Evolutionary conservation across 2,888 invertebrate genomes (phyloP), one percentile per base, ranked within the genome.

Genomic region (Stenichneumon culpator): DNA sequence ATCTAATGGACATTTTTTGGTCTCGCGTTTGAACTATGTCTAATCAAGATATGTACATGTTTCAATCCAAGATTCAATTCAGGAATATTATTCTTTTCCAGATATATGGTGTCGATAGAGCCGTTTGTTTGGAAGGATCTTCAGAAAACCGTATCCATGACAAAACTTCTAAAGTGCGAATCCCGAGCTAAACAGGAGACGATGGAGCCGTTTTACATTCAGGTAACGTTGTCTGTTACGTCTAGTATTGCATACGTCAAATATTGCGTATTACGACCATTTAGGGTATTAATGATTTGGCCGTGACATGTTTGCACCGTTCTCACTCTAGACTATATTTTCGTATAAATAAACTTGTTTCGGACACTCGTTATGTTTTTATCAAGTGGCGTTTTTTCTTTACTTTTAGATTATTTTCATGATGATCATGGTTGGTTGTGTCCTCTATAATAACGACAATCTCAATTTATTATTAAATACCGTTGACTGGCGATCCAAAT

Each of bases 51-150:
- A 28, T 28, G 4, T 5, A 28, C 3, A 28, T 28, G 28, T 3
- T 28, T 28, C 0, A 28, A 28, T 28, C 28, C 28, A 28, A 28
- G 32, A 39, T 39, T 39, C 9, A 39, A 39, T 9, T 2, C 2
- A 63, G 28, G 6, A 14, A 63, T 63, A 16, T 28, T 60, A 25
- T 60, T 25, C 16, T 9, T 63, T 16, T 63, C 63, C 88, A 95
- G 95, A 54, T 97, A 97, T 92, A 96, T 96, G 60, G 96, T 97
- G 2, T 97, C 97, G 0, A 95, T 96, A 28, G 96, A 96, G 44
- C 97, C 97, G n/a, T 97, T 97, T 91, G 94, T 97, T 39, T 97
- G 97, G 97, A 96, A 96, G 86, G 96, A 97, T 90, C 94, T 97
- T n/a, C 97, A 97, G 90, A 96, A 96, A 86, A 96, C 96, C 89